A percentile compares a stretch with the other conserved stretches of the same genome.
Evolutionary conservation across 35 echinoderm and acorn worm species (phyloP).

Genomic region (Ophioderma brevispina): DNA sequence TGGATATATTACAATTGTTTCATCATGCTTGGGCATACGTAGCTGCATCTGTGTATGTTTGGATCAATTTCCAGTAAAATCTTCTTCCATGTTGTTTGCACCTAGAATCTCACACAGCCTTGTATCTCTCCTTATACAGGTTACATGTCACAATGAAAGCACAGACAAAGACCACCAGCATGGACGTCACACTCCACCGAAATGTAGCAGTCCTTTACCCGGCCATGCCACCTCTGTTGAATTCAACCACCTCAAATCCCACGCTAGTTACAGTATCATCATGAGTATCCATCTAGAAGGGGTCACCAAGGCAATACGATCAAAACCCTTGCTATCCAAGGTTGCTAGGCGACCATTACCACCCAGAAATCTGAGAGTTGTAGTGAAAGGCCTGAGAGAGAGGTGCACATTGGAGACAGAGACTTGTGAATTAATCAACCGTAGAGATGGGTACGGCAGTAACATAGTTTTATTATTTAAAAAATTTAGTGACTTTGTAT

Average conservation of each 20-base stretch:
- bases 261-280: slow-evolving; percentile 55
- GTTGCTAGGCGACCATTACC: slow-evolving; percentile 55
- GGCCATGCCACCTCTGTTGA: slow-evolving; percentile 48
- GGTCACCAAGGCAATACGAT: slow-evolving; percentile 52
- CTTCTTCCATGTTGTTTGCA: too few relatives aligned
- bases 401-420: slow-evolving; percentile 52
- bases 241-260: slow-evolving; percentile 64
- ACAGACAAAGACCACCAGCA: slow-evolving; percentile 1
- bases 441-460: slow-evolving; percentile 81
- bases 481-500: too few relatives aligned
- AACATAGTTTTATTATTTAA: too few relatives aligned
- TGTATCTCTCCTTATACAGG: background rate
- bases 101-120: too few relatives aligned
- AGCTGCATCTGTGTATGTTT: too few relatives aligned
- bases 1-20: too few relatives aligned
- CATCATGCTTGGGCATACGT: too few relatives aligned
- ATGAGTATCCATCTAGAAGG: slow-evolving; percentile 73
- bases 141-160: background rate
- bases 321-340: slow-evolving; percentile 39
- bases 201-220: slow-evolving; percentile 42
- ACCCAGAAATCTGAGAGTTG: slow-evolving; percentile 51
- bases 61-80: too few relatives aligned
- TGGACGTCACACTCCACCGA: slow-evolving; percentile 19
- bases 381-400: slow-evolving; percentile 44
- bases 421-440: slow-evolving; percentile 69